Evolutionary conservation across 2,888 invertebrate genomes (phyloP).

Genomic region (Volucella inanis): DNA sequence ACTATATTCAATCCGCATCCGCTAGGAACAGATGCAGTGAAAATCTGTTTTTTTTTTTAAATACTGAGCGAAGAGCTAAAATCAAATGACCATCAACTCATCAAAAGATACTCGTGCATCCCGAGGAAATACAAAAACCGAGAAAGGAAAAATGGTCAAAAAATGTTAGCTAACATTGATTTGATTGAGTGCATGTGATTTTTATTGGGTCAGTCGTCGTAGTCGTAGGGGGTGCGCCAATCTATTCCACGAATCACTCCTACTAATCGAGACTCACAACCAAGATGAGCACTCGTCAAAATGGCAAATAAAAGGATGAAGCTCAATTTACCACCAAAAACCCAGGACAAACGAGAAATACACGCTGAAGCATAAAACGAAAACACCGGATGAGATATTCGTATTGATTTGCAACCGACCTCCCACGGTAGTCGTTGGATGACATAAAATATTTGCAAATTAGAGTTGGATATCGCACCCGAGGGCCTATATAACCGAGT

Average conservation of each 20-base stretch:
- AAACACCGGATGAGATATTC: constrained; percentile 9
- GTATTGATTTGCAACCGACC: background rate
- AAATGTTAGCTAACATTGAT: constrained; percentile 4
- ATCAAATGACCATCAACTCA: no score
- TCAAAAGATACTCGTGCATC: no score
- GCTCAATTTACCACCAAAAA: constrained; percentile 23
- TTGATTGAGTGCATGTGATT: constrained; percentile 38
- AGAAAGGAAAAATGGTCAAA: background rate
- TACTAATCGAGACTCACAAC: background rate
- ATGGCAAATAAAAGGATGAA: constrained; percentile 4
- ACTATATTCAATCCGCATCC: no score
- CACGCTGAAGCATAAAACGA: background rate
- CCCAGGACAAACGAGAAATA: background rate
- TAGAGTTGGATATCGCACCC: background rate
- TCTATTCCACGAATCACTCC: background rate
- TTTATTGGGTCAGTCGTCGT: constrained; percentile 17
- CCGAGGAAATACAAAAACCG: no score
- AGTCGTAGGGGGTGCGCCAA: background rate
- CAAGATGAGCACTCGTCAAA: background rate
- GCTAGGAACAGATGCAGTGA: no score
- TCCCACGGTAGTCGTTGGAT: background rate
- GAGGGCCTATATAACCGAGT: background rate
- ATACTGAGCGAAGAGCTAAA: no score
- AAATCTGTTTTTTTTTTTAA: no score
- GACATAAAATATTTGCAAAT: background rate